Evolutionary conservation across 2,113 vertebrate genomes (phyloP).

Genomic region (Tachuris rubrigastra): DNA sequence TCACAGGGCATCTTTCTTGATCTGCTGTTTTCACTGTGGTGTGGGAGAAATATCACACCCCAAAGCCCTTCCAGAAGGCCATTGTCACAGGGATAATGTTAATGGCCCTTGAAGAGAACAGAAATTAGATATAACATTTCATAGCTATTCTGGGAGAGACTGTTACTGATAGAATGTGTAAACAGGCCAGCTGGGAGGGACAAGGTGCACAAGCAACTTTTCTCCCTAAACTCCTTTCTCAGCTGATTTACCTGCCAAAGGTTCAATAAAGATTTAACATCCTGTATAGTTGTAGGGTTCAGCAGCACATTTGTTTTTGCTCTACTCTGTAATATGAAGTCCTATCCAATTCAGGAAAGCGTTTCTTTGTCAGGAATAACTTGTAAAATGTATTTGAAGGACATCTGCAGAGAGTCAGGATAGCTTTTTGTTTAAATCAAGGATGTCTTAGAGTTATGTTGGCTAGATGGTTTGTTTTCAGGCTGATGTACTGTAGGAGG

Average conservation of each 20-base stretch:
- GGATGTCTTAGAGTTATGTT: background rate
- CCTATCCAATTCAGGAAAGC: conserved; percentile 14
- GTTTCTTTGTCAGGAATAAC: conserved; percentile 31
- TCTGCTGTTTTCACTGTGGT: background rate
- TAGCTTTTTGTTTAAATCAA: background rate
- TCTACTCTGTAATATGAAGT: background rate
- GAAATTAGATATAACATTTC: background rate
- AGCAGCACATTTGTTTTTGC: background rate
- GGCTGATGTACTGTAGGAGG: background rate
- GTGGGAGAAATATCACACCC: background rate
- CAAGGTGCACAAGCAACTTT: background rate
- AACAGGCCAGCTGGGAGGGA: background rate
- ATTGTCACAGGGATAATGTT: background rate
- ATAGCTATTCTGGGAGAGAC: background rate
- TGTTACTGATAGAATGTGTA: background rate
- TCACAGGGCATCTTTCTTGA: background rate
- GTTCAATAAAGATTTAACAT: background rate
- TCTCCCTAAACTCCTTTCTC: background rate
- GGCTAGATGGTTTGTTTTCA: background rate
- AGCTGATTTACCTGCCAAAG: background rate
- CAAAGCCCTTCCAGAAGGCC: background rate
- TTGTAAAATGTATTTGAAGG: conserved; percentile 34
- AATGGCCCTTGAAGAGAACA: background rate
- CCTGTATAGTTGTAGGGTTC: background rate
- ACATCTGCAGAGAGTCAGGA: background rate